Evolutionary conservation across 2,888 invertebrate species (phyloP).

Genomic region (Zygothrica quintamaculata): DNA sequence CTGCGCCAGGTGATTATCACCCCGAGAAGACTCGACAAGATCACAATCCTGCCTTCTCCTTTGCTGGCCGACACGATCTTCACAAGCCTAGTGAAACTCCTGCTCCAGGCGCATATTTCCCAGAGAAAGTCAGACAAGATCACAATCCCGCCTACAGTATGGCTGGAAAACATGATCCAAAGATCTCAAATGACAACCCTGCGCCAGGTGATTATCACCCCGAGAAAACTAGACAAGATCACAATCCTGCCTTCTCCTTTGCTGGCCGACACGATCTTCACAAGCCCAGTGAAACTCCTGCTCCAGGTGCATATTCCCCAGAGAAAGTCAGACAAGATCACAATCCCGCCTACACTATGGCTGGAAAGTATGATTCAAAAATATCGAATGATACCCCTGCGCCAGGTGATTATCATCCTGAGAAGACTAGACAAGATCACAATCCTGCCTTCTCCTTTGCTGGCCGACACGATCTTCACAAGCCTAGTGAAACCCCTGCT

Average conservation of each 20-base stretch:
- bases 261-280: constrained; percentile 80
- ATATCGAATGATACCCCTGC: constrained; percentile 87
- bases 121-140: constrained; percentile 84
- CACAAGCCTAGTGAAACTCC: constrained; percentile 85
- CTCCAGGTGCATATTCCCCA: constrained; percentile 86
- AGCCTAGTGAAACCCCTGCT: constrained; percentile 85
- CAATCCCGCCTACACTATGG: constrained; percentile 87
- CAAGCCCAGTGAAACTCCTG: constrained; percentile 87
- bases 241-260: constrained; percentile 87
- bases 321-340: constrained; percentile 85
- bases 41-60: constrained; percentile 84
- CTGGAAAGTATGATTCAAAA: constrained; percentile 85
- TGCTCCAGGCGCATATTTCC: constrained; percentile 86
- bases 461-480: constrained; percentile 84
- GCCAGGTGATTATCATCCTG: constrained; percentile 87
- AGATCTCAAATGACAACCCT: constrained; percentile 63
- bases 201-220: constrained; percentile 87
- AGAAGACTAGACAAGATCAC: constrained; percentile 85
- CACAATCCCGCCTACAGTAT: constrained; percentile 85
- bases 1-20: constrained; percentile 86
- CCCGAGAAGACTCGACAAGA: constrained; percentile 41
- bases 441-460: constrained; percentile 86
- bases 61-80: constrained; percentile 84
- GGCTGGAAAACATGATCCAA: constrained; percentile 79
- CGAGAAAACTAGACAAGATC: constrained; percentile 85